Conservation (phyloP, 1,140 invertebrate species). For the Tyrophagus putrescentiae region DNA sequence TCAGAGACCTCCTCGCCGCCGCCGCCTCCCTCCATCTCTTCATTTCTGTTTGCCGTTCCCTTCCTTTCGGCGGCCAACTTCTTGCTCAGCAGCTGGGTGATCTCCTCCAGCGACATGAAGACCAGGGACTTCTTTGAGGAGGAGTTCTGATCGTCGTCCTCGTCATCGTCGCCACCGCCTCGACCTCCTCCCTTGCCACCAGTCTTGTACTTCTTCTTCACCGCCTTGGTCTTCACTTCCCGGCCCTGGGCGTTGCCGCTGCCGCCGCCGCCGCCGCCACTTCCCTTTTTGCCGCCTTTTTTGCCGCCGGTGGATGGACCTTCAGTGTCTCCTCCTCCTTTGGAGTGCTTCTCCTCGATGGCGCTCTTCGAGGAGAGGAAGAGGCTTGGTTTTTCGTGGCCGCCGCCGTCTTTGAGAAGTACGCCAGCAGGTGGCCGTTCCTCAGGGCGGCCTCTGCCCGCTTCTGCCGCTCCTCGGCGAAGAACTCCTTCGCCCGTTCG, state of each 20-base stretch:
- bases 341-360: constrained; percentile 48
- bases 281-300: constrained; percentile 16
- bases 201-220: constrained; percentile 49
- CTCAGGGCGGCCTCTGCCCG: constrained; percentile 48
- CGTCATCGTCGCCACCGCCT: constrained; percentile 36
- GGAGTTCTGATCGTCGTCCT: constrained; percentile 28
- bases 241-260: constrained; percentile 80
- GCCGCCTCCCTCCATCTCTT: neutral
- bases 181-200: constrained; percentile 21
- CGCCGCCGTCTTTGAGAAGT: constrained; percentile 31
- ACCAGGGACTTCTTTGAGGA: neutral
- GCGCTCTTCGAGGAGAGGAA: constrained; percentile 37
- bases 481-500: constrained; percentile 48
- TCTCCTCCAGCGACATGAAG: constrained; percentile 28
- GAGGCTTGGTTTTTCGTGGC: constrained; percentile 25
- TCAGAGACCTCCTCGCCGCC: constrained; percentile 13
- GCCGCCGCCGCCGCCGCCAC: constrained; percentile 68
- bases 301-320: neutral
- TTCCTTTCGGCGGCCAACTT: neutral
- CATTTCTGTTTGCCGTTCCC: neutral
- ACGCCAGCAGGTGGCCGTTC: constrained; percentile 17
- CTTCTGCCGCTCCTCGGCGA: constrained; percentile 48
- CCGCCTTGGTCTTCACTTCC: constrained; percentile 86
- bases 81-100: neutral
- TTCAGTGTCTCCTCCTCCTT: constrained; percentile 53